phyloP scores from a whole-genome alignment of 2,113 vertebrate species.

The Etheostoma spectabile region DNA sequence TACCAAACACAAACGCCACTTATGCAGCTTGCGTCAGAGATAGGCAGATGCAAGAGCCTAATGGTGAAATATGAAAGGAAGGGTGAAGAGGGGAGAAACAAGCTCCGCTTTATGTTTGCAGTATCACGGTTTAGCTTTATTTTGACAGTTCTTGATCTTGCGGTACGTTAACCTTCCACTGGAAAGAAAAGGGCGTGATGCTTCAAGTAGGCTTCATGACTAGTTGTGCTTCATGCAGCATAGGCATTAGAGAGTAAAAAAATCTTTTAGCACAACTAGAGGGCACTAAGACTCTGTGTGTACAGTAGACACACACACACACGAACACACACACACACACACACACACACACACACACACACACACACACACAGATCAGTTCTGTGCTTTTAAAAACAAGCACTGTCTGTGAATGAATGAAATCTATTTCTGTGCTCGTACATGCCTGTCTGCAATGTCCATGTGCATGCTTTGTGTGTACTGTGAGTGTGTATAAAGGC shows the following conservation, averaged over 20 bases:
- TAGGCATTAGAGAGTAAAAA: slow-evolving; percentile 9
- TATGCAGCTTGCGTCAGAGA: not conserved
- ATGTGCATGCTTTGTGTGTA: not conserved
- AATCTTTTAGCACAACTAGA: slow-evolving; percentile 25
- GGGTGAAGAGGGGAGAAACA: not conserved
- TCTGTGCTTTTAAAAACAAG: not conserved
- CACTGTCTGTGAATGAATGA: rapidly evolving
- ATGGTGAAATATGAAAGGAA: not conserved
- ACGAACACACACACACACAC: not conserved
- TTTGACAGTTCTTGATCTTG: not conserved
- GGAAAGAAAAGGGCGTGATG: not conserved
- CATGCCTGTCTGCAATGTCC: not conserved
- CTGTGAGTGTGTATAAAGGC: not conserved
- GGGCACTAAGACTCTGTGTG: slow-evolving; percentile 25
- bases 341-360: slow-evolving; percentile 1
- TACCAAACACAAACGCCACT: not conserved
- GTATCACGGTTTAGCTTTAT: not conserved
- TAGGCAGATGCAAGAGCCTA: not conserved
- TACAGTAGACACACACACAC: not conserved
- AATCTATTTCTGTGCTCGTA: not conserved
- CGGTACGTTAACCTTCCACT: not conserved
- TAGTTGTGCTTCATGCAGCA: not conserved
- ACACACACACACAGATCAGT: not conserved
- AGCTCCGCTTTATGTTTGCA: not conserved
- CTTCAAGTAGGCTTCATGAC: not conserved